Base-by-base conservation (phyloP, 2,797 vertebrate genomes). In the Sebastes aleutianus region DNA sequence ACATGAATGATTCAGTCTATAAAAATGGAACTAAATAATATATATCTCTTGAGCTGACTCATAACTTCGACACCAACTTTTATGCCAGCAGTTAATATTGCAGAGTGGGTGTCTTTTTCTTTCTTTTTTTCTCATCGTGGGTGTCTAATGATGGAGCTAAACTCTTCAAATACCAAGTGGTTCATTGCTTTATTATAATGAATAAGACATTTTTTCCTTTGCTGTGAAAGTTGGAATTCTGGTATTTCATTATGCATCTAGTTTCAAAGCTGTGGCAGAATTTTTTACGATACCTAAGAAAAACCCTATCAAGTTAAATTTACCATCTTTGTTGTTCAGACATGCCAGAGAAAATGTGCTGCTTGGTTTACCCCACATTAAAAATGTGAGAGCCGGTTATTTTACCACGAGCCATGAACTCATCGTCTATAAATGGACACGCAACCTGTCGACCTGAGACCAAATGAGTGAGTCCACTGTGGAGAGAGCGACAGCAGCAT, bases 11-110 rank as follows among this genome's bases (percentile, higher is more conserved):
- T 87, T 90, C 67, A 90, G 47, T 22, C 34, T 70, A 20, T 67
- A 31, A 79, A 78, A 85, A 79, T 81, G 43, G 58, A 85, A 22
- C 54, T 86, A 83, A 86, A 89, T 91, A 82, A 87, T 90, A 72
- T 57, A 87, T 84, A 83, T 65, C 47, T 66, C 29, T 62, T 18
- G 39, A 50, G 76, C 59, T 87, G 85, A 88, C 39, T 83, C 64
- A 82, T 79, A 57, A 80, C 68, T 63, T 74, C 31, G 39, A 61
- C 58, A 43, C 66, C 47, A 84, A 82, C 70, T 67, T 70, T 80
- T 6, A 5, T 0, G 2, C n/a, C 22, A 31, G 74, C 39, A 31
- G 62, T 76, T 75, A 57, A 32, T 79, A 66, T 61, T 74, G 13
- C 32, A 70, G 10, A 39, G 32, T n/a, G 8, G 18, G 27, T 61